These are phyloP conservation scores for Poecilia wingei DNA, from an alignment of 2,797 vertebrate genomes.

Conservation along the genomic window DNA sequence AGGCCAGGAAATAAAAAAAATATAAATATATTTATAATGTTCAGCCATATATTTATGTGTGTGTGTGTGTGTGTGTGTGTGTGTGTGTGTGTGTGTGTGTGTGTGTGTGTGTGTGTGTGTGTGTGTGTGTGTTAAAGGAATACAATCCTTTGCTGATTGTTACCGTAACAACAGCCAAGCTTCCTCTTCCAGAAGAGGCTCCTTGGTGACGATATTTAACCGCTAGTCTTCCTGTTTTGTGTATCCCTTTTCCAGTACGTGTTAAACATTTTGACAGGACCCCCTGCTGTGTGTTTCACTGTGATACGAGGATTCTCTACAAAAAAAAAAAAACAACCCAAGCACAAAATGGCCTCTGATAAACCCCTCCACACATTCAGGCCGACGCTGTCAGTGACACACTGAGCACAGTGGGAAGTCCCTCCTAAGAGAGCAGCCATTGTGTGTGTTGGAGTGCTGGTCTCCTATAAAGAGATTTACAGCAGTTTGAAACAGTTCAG, in stretches of 20 bases:
- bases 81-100: too few species aligned
- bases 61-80: too few species aligned
- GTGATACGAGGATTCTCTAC: slow-evolving; percentile 46
- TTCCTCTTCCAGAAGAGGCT: slow-evolving; percentile 10
- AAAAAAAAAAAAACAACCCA: slow-evolving; percentile 41
- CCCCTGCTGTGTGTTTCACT: slow-evolving; percentile 55
- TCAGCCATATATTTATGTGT: too few species aligned
- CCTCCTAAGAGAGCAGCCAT: slow-evolving; percentile 72
- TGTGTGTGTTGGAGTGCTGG: slow-evolving; percentile 63
- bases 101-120: too few species aligned
- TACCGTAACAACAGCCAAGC: slow-evolving; percentile 37
- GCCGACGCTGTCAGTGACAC: slow-evolving; percentile 44
- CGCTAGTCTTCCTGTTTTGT: slow-evolving; percentile 22
- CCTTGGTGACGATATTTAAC: slow-evolving; percentile 32
- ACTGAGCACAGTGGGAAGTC: slow-evolving; percentile 70
- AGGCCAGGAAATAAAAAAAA: too few species aligned
- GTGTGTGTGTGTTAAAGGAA: neutral
- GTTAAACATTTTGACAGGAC: slow-evolving; percentile 36
- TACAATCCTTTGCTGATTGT: slow-evolving; percentile 10
- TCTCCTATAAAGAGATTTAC: slow-evolving; percentile 75
- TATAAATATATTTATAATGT: too few species aligned
- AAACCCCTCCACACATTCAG: slow-evolving; percentile 35
- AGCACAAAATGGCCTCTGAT: slow-evolving; percentile 69
- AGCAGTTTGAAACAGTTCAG: slow-evolving; percentile 66
- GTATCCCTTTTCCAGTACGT: slow-evolving; percentile 42